These are phyloP conservation scores for Calameuta filiformis DNA, from an alignment of 2,888 invertebrate genomes.

Conservation along the genomic window DNA sequence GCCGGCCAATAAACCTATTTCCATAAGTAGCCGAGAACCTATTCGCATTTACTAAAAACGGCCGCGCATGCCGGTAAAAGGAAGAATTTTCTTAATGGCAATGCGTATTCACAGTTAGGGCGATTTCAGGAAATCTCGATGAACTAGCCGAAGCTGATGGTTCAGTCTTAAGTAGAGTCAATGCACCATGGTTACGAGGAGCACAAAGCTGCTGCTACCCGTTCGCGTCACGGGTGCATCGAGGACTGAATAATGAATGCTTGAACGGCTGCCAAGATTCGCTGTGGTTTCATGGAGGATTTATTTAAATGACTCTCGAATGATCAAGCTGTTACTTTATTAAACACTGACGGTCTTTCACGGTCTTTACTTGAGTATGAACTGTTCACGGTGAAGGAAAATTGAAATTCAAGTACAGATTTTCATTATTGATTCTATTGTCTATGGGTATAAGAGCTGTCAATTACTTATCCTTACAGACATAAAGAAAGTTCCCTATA, in stretches of 20 bases:
- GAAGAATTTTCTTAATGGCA: not conserved
- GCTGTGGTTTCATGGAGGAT: constrained; percentile 26
- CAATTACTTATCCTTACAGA: not conserved
- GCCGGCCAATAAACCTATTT: not conserved
- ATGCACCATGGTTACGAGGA: not conserved
- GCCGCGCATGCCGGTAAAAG: not conserved
- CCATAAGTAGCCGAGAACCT: not conserved
- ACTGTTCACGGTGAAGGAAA: not conserved
- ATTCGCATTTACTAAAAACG: not conserved
- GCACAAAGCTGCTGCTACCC: constrained; percentile 20
- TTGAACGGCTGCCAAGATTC: constrained; percentile 55
- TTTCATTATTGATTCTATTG: not conserved
- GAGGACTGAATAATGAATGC: constrained; percentile 42
- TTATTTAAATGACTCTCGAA: not conserved
- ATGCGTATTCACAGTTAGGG: not conserved
- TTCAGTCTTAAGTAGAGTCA: not conserved
- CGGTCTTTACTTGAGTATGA: not conserved
- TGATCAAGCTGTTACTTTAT: not conserved
- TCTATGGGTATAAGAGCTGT: not conserved
- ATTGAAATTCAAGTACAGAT: not conserved
- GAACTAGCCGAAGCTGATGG: not conserved
- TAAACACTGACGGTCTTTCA: not conserved
- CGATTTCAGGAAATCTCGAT: not conserved
- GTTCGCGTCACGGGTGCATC: constrained; percentile 14
- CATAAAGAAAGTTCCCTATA: not conserved